Base-by-base conservation (phyloP, 2,888 invertebrate genomes). In the Dorcus hopei region DNA sequence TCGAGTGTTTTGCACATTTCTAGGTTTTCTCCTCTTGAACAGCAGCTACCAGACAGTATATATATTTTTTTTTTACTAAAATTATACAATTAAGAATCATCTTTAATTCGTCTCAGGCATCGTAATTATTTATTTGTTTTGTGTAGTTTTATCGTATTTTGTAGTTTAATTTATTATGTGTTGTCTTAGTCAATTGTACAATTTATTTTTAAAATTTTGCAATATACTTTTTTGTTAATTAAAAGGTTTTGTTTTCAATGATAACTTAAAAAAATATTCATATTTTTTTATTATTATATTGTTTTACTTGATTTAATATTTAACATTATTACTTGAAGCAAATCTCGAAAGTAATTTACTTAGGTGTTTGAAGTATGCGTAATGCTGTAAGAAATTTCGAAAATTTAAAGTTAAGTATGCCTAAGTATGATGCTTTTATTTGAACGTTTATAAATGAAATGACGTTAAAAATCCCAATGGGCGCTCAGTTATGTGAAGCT, bases 161-260 rank as follows among this genome's bases (percentile, higher is more conserved):
- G 40, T 54, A 58, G 47, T 49, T 54, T 58, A 59, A 56, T 51
- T 59, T 59, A 59, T 59, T 59, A 55, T 52, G 52, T 59, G 59
- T 59, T 48, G 51, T 52, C 49, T 58, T 59, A 55, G 53, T 56
- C 56, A 54, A 42, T 54, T 55, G 55, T 59, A 55, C 41, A 55
- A 40, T 55, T 50, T 33, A 33, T 33, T 38, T 53, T 56, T 56
- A 19, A 50, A 43, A 45, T 23, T 33, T 45, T 45, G 14, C 14
- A 45, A 9, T 11, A 45, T 45, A 45, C 14, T 11, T 11, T 45
- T 45, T 45, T 45, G 16, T 45, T 3, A 3, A 3, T 45, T 19
- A 33, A 33, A 33, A 33, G 3, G 8, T 16, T 45, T 45, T 19
- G 19, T 45, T 45, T 45, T 45, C 26, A 33, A 33, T 33, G 26